These are phyloP conservation scores for Enteromius unitaeniatus DNA, from an alignment of 2,797 vertebrate species.

Conservation along the genomic window DNA sequence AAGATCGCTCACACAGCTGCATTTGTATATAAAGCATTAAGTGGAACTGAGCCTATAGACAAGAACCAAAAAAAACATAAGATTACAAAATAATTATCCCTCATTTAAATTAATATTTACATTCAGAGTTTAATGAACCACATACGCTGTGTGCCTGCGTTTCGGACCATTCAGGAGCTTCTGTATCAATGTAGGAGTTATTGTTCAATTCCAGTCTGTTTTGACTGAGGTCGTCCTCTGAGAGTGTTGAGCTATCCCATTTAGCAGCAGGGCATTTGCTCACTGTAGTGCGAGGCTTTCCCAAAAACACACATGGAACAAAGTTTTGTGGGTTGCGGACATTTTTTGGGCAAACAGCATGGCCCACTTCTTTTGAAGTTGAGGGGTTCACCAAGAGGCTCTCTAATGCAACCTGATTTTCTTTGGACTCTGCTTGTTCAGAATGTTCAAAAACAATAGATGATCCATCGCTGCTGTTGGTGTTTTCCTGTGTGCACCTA, in stretches of 20 bases:
- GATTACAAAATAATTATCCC: not conserved
- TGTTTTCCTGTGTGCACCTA: slow-evolving; percentile 69
- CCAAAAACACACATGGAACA: slow-evolving; percentile 81
- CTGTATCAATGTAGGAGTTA: slow-evolving; percentile 68
- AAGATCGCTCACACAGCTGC: slow-evolving; percentile 92
- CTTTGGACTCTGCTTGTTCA: slow-evolving; percentile 63
- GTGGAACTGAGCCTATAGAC: slow-evolving; percentile 84
- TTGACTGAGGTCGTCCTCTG: slow-evolving; percentile 70
- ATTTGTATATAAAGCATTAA: slow-evolving; percentile 98
- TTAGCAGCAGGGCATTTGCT: slow-evolving; percentile 70
- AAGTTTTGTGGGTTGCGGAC: slow-evolving; percentile 71
- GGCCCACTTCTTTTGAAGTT: slow-evolving; percentile 57
- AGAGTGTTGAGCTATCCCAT: slow-evolving; percentile 64
- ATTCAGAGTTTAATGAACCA: slow-evolving; percentile 35
- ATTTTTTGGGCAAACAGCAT: slow-evolving; percentile 69
- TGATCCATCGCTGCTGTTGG: slow-evolving; percentile 75
- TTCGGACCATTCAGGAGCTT: slow-evolving; percentile 67
- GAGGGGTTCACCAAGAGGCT: slow-evolving; percentile 50
- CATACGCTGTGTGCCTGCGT: slow-evolving; percentile 71
- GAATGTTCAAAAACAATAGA: slow-evolving; percentile 89
- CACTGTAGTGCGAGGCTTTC: slow-evolving; percentile 51
- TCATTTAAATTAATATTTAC: not conserved
- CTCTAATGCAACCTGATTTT: slow-evolving; percentile 42
- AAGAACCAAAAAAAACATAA: not conserved
- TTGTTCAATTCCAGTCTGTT: slow-evolving; percentile 73